Conservation (phyloP, 2,113 vertebrate genomes). For the Felis catus region F.catus_Fca126_mat1.0 CM031413.1:3229001-3229500, state of each 20-base stretch:
- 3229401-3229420: not conserved
- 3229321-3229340: not conserved
- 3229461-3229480: not conserved
- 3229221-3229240: not conserved
- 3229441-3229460: not conserved
- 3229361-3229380: not conserved
- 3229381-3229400: not conserved
- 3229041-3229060: not conserved
- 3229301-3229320: not conserved
- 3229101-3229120: constrained; percentile 84
- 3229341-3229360: not conserved
- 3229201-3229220: not conserved
- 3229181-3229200: constrained; percentile 53
- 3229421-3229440: not conserved
- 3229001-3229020: no score
- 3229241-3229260: not conserved
- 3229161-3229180: constrained; percentile 84
- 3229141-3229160: constrained; percentile 91
- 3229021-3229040: rapidly evolving
- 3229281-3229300: not conserved
- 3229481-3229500: not conserved
- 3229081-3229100: constrained; percentile 43
- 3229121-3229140: constrained; percentile 84
- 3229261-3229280: not conserved
- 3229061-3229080: constrained; percentile 45